phyloP scores from a whole-genome alignment of 1,140 invertebrate genomes.

The Micrasema minimum region DNA sequence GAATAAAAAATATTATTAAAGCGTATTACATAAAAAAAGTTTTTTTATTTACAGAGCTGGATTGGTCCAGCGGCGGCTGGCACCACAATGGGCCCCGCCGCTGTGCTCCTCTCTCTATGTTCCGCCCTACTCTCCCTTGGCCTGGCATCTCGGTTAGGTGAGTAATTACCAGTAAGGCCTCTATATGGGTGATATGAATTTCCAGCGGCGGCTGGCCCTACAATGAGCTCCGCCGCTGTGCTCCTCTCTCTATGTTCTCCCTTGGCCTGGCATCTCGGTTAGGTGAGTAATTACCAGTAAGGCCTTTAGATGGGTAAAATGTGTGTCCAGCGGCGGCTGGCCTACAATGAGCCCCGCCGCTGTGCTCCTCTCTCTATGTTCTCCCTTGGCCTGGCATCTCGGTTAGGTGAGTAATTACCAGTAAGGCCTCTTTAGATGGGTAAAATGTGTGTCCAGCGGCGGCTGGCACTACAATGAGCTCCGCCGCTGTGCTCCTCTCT shows the following conservation, averaged over 20 bases:
- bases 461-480: constrained; percentile 39
- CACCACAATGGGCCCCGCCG: constrained; percentile 41
- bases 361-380: constrained; percentile 40
- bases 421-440: no score
- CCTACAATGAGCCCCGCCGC: constrained; percentile 39
- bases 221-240: constrained; percentile 39
- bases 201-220: no score
- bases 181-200: no score
- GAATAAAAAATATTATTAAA: no score
- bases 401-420: constrained; percentile 44
- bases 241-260: constrained; percentile 40
- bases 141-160: constrained; percentile 39
- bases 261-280: constrained; percentile 19
- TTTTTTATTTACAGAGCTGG: constrained; percentile 1
- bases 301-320: no score
- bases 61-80: constrained; percentile 13
- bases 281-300: constrained; percentile 45
- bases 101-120: constrained; percentile 39
- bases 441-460: no score
- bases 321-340: no score
- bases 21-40: no score
- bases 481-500: constrained; percentile 39
- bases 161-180: not conserved
- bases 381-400: constrained; percentile 14
- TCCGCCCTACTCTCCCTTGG: constrained; percentile 30